Evolutionary conservation across 2,888 invertebrate genomes (phyloP), one percentile per base, ranked within the genome.

Genomic region (Dendrolimus pini): DNA sequence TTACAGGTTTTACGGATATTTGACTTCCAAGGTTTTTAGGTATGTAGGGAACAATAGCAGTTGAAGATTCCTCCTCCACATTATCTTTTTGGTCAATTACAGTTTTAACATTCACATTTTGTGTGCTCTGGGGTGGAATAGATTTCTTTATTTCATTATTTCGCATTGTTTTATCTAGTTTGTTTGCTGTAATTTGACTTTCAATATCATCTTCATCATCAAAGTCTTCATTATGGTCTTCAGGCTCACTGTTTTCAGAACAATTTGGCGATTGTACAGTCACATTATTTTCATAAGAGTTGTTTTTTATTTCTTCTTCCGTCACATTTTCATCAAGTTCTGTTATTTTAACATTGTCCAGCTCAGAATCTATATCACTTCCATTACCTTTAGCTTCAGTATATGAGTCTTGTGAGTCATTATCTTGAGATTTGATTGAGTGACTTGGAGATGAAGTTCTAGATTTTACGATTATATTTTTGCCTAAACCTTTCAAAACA

Each of bases 391-490:
- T 62, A 52, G 60, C 59, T 41, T 66, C 65, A 58, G 63, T 58
- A 60, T 68, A 65, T 7, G 60, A 65, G 58, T 75, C 67, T 61
- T 70, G 67, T 56, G 66, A 64, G 58, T 71, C 64, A 41, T 69
- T 58, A 54, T 73, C 71, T 58, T 71, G 66, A 42, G 65, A 62
- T 58, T 64, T 65, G 10, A 60, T 8, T 41, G 67, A 64, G 41
- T 65, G 64, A 66, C 60, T 76, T 41, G 79, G 75, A 12, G 81
- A 77, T 30, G 77, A 68, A 63, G 77, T 83, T 59, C 72, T 72
- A 7, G 86, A 78, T 68, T 85, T 89, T 1, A 89, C 71, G 55
- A 82, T 85, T 52, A 89, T 80, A 65, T 85, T 77, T 70, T 79
- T 81, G 61, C 85, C 68, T 64, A 88, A 74, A 64, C 75, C 80